Evolutionary conservation across 2,888 invertebrate genomes (phyloP).

Genomic region (Allygus modestus): DNA sequence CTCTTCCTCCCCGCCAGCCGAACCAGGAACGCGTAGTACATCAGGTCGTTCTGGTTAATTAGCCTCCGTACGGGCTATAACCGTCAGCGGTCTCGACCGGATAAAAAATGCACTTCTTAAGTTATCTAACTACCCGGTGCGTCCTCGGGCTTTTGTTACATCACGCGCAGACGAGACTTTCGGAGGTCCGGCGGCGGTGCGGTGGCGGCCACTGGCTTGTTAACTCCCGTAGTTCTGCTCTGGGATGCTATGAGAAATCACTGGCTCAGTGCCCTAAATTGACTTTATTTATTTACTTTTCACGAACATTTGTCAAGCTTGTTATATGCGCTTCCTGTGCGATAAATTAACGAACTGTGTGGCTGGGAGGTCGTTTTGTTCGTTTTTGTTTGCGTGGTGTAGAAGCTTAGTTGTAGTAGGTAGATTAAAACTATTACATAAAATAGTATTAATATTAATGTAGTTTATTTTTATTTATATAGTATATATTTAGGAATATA

Average conservation of each 20-base stretch:
- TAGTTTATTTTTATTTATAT: too few species aligned
- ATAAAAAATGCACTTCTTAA: conserved; percentile 54
- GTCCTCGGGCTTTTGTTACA: conserved; percentile 36
- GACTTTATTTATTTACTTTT: conserved; percentile 43
- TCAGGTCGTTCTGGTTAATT: conserved; percentile 27
- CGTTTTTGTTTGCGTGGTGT: background rate
- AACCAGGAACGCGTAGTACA: background rate
- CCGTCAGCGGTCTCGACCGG: conserved; percentile 41
- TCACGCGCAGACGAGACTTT: background rate
- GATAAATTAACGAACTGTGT: conserved; percentile 1
- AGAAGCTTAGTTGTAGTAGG: too few species aligned
- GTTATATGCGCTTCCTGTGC: conserved; percentile 34
- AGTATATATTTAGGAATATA: too few species aligned
- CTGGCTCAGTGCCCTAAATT: conserved; percentile 14
- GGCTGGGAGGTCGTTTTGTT: background rate
- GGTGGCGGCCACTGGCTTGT: conserved; percentile 25
- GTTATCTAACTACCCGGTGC: conserved; percentile 36
- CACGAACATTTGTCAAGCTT: conserved; percentile 38
- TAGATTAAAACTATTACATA: too few species aligned
- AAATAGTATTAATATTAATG: too few species aligned
- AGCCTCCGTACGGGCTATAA: conserved; percentile 29
- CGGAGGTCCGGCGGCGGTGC: background rate
- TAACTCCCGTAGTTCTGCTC: conserved; percentile 2
- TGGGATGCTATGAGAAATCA: conserved; percentile 4
- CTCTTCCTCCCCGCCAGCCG: too few species aligned